A percentile compares a stretch with the other conserved stretches of the same genome.
phyloP scores from a whole-genome alignment of 2,797 vertebrate genomes.

The Hephaestus fuliginosus region DNA sequence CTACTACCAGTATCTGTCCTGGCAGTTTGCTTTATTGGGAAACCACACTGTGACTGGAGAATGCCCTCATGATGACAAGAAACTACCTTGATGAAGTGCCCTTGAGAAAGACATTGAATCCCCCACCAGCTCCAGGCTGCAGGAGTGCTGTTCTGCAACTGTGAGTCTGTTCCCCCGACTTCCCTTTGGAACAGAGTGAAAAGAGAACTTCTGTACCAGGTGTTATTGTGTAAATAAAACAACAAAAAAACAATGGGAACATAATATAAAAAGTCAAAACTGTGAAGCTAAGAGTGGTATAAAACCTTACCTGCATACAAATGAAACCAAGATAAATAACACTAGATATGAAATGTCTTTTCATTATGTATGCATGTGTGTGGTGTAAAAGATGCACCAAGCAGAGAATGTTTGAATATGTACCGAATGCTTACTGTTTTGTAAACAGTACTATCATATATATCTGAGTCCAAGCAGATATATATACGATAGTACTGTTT shows the following conservation, averaged over 20 bases:
- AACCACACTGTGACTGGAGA: conserved; percentile 62
- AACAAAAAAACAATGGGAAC: conserved; percentile 36
- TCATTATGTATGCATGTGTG: background rate
- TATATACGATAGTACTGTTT: too few species aligned
- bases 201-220: conserved; percentile 20
- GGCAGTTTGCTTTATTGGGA: conserved; percentile 58
- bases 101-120: conserved; percentile 68
- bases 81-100: conserved; percentile 60
- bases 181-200: conserved; percentile 44
- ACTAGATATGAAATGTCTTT: background rate
- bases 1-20: conserved; percentile 38
- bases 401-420: background rate
- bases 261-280: conserved; percentile 19
- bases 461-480: background rate
- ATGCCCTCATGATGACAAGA: conserved; percentile 66
- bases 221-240: conserved; percentile 45
- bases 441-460: background rate
- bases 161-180: conserved; percentile 32
- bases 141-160: conserved; percentile 50
- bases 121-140: conserved; percentile 49
- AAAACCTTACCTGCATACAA: conserved; percentile 11
- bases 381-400: background rate
- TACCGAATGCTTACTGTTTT: conserved; percentile 3
- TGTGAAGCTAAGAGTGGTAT: background rate
- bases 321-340: conserved; percentile 1